Percentiles rank a stretch among this genome's conserved stretches.
phyloP scores from a whole-genome alignment of 2,113 vertebrate species.

The Antechinus stuartii region DNA sequence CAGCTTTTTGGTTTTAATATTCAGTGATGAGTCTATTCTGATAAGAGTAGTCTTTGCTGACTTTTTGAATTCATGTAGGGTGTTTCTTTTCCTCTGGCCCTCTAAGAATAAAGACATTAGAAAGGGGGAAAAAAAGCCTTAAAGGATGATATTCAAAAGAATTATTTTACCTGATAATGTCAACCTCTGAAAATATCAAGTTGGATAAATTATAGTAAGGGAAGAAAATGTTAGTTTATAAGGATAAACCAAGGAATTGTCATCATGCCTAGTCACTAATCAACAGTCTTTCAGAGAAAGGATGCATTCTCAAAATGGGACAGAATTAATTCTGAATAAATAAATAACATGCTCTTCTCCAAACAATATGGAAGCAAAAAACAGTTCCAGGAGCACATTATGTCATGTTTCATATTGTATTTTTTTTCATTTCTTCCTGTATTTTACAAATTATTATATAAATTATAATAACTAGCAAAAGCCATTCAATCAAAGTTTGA shows the following conservation, averaged over 20 bases:
- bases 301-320: slow-evolving; percentile 36
- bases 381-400: neutral
- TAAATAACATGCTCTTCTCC: slow-evolving; percentile 49
- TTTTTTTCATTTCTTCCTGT: slow-evolving; percentile 49
- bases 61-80: slow-evolving; percentile 96
- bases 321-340: slow-evolving; percentile 57
- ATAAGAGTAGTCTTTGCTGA: slow-evolving; percentile 88
- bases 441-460: slow-evolving; percentile 20
- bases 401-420: slow-evolving; percentile 52
- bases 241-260: neutral
- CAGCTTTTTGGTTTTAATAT: slow-evolving; percentile 90
- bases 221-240: neutral
- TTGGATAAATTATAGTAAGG: neutral
- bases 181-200: neutral
- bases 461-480: slow-evolving; percentile 28
- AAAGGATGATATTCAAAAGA: slow-evolving; percentile 17
- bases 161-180: slow-evolving; percentile 26
- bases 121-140: neutral
- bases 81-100: slow-evolving; percentile 89
- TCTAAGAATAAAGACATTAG: slow-evolving; percentile 82
- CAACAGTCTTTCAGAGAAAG: slow-evolving; percentile 54
- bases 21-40: slow-evolving; percentile 86
- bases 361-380: slow-evolving; percentile 46
- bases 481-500: slow-evolving; percentile 30
- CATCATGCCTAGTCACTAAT: slow-evolving; percentile 17